Conservation (phyloP, 1,140 invertebrate species). For the Teleogryllus occipitalis region DNA sequence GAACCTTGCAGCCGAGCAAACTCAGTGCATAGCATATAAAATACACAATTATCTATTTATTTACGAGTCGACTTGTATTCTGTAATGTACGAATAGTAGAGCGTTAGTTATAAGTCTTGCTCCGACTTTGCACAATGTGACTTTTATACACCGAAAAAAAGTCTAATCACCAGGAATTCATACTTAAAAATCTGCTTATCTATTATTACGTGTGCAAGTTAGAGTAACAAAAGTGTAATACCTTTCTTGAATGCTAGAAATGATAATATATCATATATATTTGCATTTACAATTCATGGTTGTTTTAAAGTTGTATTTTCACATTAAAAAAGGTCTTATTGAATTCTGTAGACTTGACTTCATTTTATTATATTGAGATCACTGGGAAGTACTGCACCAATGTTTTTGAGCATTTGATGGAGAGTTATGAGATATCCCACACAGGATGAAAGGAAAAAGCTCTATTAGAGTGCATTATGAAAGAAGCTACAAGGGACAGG, state of each 20-base stretch:
- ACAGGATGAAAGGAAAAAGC: not conserved
- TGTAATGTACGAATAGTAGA: not conserved
- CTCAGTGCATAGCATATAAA: slow-evolving; percentile 1
- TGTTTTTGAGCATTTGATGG: not conserved
- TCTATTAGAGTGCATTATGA: not conserved
- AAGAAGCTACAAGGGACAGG: not conserved
- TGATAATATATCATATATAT: not conserved
- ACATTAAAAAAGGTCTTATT: not conserved
- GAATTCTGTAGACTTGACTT: not conserved
- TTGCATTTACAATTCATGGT: too few relatives aligned
- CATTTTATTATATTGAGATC: not conserved
- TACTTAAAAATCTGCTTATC: too few relatives aligned
- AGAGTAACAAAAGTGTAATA: not conserved
- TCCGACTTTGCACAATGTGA: not conserved
- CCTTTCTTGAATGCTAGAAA: not conserved
- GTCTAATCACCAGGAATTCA: too few relatives aligned
- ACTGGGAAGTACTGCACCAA: not conserved
- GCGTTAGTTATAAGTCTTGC: not conserved
- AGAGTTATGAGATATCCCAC: not conserved
- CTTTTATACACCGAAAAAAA: too few relatives aligned
- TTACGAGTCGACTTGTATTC: not conserved
- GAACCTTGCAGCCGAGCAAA: not conserved
- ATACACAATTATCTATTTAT: not conserved
- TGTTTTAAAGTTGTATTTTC: too few relatives aligned
- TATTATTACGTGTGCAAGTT: not conserved